These are phyloP conservation scores for Conus ventricosus DNA, from an alignment of 1,140 invertebrate genomes.

Conservation along the genomic window DNA sequence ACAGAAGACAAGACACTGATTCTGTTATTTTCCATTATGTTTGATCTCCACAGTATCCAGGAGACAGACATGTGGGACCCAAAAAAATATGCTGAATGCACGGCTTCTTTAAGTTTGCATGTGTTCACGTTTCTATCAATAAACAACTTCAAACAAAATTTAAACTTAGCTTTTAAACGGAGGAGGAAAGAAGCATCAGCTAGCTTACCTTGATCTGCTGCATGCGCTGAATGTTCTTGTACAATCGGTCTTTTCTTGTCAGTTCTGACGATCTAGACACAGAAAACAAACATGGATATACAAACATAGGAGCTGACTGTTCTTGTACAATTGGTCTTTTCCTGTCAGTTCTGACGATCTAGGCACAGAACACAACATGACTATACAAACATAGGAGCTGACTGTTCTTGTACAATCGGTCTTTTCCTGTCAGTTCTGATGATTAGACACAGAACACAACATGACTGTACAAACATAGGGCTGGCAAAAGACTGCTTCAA, in stretches of 20 bases:
- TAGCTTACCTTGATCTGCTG: conserved; percentile 82
- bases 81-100: no score
- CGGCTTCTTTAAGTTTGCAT: no score
- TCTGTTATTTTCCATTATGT: no score
- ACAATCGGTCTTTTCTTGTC: conserved; percentile 76
- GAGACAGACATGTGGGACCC: no score
- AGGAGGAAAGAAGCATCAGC: background rate
- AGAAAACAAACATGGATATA: background rate
- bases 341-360: conserved; percentile 81
- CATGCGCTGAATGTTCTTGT: conserved; percentile 81
- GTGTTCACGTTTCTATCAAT: background rate
- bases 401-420: conserved; percentile 75
- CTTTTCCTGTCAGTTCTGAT: conserved; percentile 80
- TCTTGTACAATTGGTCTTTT: conserved; percentile 76
- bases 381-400: conserved; percentile 47
- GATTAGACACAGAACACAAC: conserved; percentile 73
- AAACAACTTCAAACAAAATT: background rate
- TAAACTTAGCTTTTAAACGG: background rate
- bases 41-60: no score
- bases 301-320: conserved; percentile 42
- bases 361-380: conserved; percentile 54
- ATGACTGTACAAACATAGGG: no score
- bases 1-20: no score
- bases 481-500: no score
- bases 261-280: conserved; percentile 81